A percentile compares a stretch with the other conserved stretches of the same genome.
Conservation (phyloP, 2,797 vertebrate species). For the Leucoraja ocellata region DNA sequence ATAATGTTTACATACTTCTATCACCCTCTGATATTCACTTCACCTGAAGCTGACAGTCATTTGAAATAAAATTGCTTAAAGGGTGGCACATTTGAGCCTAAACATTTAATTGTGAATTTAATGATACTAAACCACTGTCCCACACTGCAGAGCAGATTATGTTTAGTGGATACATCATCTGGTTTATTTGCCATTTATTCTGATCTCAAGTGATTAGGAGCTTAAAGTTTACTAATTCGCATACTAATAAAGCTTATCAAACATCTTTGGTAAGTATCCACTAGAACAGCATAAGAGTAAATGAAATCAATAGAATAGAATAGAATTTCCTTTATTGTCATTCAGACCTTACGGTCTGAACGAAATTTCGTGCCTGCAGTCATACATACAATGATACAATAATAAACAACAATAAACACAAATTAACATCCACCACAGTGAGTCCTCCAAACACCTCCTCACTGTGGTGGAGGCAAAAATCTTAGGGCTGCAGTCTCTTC, state of each 20-base stretch:
- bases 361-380: too few relatives aligned
- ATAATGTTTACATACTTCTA: too few relatives aligned
- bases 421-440: too few relatives aligned
- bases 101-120: neutral
- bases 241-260: too few relatives aligned
- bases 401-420: too few relatives aligned
- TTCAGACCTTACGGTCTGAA: too few relatives aligned
- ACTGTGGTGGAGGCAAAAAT: too few relatives aligned
- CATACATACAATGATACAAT: too few relatives aligned
- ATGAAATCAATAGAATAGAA: too few relatives aligned
- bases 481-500: too few relatives aligned
- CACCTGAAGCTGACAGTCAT: neutral
- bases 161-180: neutral
- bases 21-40: neutral
- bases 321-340: too few relatives aligned
- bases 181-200: neutral
- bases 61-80: neutral
- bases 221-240: neutral
- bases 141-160: neutral
- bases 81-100: neutral
- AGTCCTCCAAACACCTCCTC: too few relatives aligned
- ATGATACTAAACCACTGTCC: neutral
- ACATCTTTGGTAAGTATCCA: neutral
- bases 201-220: neutral
- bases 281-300: neutral